Conservation (phyloP, 2,888 invertebrate genomes). For the Sarcophaga subvicina region DNA sequence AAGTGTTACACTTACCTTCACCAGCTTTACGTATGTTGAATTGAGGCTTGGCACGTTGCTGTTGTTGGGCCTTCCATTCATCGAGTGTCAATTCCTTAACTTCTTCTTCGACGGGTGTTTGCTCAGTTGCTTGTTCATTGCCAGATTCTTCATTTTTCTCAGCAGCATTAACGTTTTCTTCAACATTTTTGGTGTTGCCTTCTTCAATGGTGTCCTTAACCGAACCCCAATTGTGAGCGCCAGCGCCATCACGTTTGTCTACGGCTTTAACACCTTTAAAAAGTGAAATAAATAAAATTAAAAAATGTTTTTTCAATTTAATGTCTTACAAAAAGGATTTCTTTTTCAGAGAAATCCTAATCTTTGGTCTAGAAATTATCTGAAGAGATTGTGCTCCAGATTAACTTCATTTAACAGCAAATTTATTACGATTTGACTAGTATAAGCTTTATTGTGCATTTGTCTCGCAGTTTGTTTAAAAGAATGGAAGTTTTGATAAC, state of each 20-base stretch:
- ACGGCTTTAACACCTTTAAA: conserved; percentile 88
- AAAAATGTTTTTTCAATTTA: too few species aligned
- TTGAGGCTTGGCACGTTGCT: conserved; percentile 90
- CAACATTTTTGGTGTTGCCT: conserved; percentile 76
- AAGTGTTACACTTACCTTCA: conserved; percentile 84
- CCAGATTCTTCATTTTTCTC: conserved; percentile 79
- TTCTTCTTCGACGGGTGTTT: conserved; percentile 85
- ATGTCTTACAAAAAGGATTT: too few species aligned
- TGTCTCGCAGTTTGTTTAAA: too few species aligned
- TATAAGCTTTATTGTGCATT: too few species aligned
- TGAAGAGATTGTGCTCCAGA: too few species aligned
- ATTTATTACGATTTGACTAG: too few species aligned
- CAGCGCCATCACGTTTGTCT: conserved; percentile 97
- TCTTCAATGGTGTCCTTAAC: conserved; percentile 94
- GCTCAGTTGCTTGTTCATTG: conserved; percentile 82
- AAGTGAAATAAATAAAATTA: neutral
- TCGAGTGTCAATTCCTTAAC: conserved; percentile 95
- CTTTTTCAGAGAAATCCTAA: too few species aligned
- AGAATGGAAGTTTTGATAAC: too few species aligned
- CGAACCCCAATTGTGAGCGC: conserved; percentile 98
- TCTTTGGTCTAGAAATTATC: too few species aligned
- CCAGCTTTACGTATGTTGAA: conserved; percentile 97
- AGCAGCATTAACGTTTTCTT: conserved; percentile 59
- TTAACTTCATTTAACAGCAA: too few species aligned
- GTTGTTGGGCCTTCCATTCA: conserved; percentile 96